Base-by-base conservation (phyloP, 2,797 vertebrate genomes). In the Triplophysa bombifrons region DNA sequence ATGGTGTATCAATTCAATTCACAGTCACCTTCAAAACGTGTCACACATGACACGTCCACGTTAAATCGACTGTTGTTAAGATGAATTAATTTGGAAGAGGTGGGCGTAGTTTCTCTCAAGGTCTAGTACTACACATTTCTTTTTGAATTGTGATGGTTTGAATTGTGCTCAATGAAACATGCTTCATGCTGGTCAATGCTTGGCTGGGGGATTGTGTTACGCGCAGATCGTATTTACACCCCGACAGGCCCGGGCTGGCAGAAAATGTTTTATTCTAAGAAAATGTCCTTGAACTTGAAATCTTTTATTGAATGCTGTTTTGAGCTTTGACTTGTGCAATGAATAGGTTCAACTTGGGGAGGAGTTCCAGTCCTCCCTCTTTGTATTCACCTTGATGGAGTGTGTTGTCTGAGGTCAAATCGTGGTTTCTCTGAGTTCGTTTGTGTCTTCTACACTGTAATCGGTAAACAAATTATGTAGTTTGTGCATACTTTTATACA, bases 101-200 rank as follows among this genome's bases (percentile, higher is more conserved):
- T 72, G 60, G 55, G 27, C 12, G 66, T 69, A n/a, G 12, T 65
- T 58, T 48, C 19, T 48, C 38, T 30, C 27, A 50, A 30, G 60
- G 2, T 46, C 30, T 56, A 55, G 58, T 34, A 20, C 46, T 63
- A 5, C 50, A 65, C 48, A n/a, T 44, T 79, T 72, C 6, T 20
- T 71, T 65, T 64, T 20, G 13, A 53, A 46, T 22, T 71, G 27
- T 64, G 76, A 48, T 25, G 4, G 10, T n/a, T n/a, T n/a, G n/a
- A n/a, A n/a, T n/a, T n/a, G n/a, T n/a, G n/a, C 44, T 20, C 66
- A 48, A 19, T 64, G 17, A 27, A 69, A 55, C 46, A 41, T 2
- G 30, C 48, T 50, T 38, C 34, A 72, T 72, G 77, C 50, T 66
- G 69, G 69, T 66, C 34, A 72, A 66, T 79, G 51, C 70, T 71